Evolutionary conservation across 2,113 vertebrate species (phyloP).

Genomic region (Zosterops borbonicus): DNA sequence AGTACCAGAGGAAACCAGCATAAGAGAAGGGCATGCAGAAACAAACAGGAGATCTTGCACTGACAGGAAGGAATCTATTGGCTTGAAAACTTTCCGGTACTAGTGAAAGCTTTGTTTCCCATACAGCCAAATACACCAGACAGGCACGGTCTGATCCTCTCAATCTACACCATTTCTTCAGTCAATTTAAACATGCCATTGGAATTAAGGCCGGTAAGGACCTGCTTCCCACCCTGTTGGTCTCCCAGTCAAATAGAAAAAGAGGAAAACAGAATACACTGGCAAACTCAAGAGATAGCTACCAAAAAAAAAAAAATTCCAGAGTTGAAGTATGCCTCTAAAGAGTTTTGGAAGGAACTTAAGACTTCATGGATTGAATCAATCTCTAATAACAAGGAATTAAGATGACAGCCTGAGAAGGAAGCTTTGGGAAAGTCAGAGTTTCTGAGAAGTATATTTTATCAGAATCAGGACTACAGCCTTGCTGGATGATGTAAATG

Average conservation of each 20-base stretch:
- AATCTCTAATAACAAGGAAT: background rate
- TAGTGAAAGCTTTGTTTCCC: conserved; percentile 48
- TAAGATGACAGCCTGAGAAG: background rate
- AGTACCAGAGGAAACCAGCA: background rate
- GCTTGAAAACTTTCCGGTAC: conserved; percentile 47
- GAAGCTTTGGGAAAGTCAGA: background rate
- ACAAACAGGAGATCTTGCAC: background rate
- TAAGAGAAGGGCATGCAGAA: background rate
- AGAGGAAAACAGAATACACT: background rate
- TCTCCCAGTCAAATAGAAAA: background rate
- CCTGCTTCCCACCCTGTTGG: background rate
- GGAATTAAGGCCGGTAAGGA: background rate
- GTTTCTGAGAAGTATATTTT: background rate
- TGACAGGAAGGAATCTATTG: conserved; percentile 60
- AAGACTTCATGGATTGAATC: background rate
- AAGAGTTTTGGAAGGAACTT: background rate
- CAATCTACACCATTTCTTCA: background rate
- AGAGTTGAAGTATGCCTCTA: background rate
- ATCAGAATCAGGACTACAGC: background rate
- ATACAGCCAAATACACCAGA: background rate
- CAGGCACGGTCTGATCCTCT: background rate
- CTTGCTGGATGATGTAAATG: background rate
- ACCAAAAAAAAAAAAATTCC: background rate
- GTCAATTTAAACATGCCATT: background rate
- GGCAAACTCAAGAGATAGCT: background rate